phyloP scores from a whole-genome alignment of 2,113 vertebrate genomes.

The zebrafish (Danio rerio) region GRCz12tu NC_133184.1:57494501-57495000 shows the following conservation, averaged over 20 bases:
- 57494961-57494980: too few relatives aligned
- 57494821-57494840: neutral
- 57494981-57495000: too few relatives aligned
- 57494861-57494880: too few relatives aligned
- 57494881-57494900: neutral
- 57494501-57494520: neutral
- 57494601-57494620: too few relatives aligned
- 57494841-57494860: too few relatives aligned
- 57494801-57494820: constrained; percentile 66
- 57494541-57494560: too few relatives aligned
- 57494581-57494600: too few relatives aligned
- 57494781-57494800: constrained; percentile 94
- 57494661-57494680: constrained; percentile 70
- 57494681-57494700: constrained; percentile 73
- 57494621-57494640: neutral
- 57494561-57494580: too few relatives aligned
- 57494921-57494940: too few relatives aligned
- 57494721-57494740: constrained; percentile 84
- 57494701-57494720: constrained; percentile 77
- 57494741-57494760: constrained; percentile 90
- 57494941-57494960: too few relatives aligned
- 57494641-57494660: constrained; percentile 56
- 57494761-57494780: constrained; percentile 90
- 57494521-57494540: too few relatives aligned
- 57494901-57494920: too few relatives aligned